phyloP scores from a whole-genome alignment of 2,113 vertebrate genomes.

The Forbesichthys agassizii region DNA sequence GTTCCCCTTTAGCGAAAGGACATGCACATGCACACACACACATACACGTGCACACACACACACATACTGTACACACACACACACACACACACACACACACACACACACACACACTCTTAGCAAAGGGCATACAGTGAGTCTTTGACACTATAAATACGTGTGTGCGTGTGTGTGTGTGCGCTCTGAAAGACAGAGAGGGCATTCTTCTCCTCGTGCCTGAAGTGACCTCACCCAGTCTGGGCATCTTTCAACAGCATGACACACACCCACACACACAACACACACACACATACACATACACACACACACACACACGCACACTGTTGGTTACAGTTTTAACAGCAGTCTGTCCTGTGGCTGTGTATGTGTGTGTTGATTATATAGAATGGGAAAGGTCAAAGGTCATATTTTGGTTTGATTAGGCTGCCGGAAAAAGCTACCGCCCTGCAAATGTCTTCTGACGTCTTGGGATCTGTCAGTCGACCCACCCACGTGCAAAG shows the following conservation, averaged over 20 bases:
- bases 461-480: no score
- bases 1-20: slow-evolving; percentile 28
- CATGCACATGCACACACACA: slow-evolving; percentile 15
- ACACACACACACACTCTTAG: neutral
- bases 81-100: neutral
- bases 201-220: slow-evolving; percentile 54
- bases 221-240: slow-evolving; percentile 71
- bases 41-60: slow-evolving; percentile 12
- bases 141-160: slow-evolving; percentile 49
- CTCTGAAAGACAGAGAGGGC: slow-evolving; percentile 52
- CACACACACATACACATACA: slow-evolving; percentile 31
- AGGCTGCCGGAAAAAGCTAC: no score
- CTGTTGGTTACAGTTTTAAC: neutral
- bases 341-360: no score
- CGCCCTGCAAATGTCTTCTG: no score
- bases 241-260: slow-evolving; percentile 36
- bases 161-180: slow-evolving; percentile 29
- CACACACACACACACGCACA: slow-evolving; percentile 15
- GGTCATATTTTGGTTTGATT: no score
- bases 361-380: no score
- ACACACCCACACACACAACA: slow-evolving; percentile 20
- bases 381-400: no score
- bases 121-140: neutral
- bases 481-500: no score
- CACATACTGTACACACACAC: slow-evolving; percentile 6